phyloP scores from a whole-genome alignment of 2,888 invertebrate species.

The Erebia aethiops region DNA sequence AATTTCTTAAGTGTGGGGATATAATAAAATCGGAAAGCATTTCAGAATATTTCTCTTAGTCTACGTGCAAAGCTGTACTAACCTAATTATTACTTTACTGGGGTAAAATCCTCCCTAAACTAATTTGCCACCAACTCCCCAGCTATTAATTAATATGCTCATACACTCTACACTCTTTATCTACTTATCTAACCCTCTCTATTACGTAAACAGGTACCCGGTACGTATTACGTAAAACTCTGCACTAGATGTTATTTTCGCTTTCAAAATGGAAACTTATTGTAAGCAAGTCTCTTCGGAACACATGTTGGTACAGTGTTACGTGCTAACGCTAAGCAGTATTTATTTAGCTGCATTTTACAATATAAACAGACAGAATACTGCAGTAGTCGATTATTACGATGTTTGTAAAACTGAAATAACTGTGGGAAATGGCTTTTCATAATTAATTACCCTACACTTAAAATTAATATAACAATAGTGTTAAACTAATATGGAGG shows the following conservation, averaged over 20 bases:
- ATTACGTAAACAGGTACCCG: not conserved
- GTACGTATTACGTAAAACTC: conserved; percentile 11
- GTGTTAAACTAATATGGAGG: too few relatives aligned
- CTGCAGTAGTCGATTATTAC: not conserved
- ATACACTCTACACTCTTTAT: conserved; percentile 21
- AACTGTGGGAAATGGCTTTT: not conserved
- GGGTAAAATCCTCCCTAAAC: not conserved
- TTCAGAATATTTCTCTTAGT: too few relatives aligned
- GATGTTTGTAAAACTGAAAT: not conserved
- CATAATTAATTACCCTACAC: too few relatives aligned
- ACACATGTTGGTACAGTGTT: not conserved
- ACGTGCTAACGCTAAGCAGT: not conserved
- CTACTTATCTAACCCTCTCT: conserved; percentile 21
- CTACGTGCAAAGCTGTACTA: too few relatives aligned
- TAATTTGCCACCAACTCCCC: not conserved
- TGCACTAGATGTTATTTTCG: conserved; percentile 10
- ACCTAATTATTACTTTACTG: too few relatives aligned
- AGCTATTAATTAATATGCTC: conserved; percentile 18
- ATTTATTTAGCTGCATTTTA: not conserved
- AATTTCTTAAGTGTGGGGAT: too few relatives aligned
- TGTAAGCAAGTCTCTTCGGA: conserved; percentile 3
- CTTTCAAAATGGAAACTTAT: conserved; percentile 9
- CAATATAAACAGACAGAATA: not conserved
- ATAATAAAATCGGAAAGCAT: too few relatives aligned
- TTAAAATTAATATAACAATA: too few relatives aligned